Evolutionary conservation across 2,113 vertebrate genomes (phyloP).

Genomic region (Raja brachyura): DNA sequence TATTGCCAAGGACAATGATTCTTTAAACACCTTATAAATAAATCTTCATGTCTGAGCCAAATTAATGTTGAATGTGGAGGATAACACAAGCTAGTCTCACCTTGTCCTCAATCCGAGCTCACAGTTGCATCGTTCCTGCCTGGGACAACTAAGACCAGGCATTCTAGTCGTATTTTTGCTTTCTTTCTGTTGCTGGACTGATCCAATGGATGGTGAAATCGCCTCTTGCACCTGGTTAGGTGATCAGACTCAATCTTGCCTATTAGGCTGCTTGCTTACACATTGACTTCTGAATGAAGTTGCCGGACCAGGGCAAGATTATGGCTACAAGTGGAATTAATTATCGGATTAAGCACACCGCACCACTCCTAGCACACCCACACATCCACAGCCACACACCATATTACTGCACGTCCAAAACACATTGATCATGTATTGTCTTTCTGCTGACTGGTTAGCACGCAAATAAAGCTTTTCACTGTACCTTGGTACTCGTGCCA

Average conservation of each 20-base stretch:
- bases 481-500: too few relatives aligned
- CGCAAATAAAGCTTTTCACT: too few relatives aligned
- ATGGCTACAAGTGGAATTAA: background rate
- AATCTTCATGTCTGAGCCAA: background rate
- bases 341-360: background rate
- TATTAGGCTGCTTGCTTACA: background rate
- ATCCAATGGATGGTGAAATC: background rate
- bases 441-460: too few relatives aligned
- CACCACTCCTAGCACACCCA: too few relatives aligned
- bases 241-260: background rate
- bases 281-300: background rate
- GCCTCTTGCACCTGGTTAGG: background rate
- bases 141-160: background rate
- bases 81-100: background rate
- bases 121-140: background rate
- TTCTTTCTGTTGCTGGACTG: background rate
- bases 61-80: background rate
- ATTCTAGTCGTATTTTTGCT: background rate
- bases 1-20: background rate
- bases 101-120: background rate
- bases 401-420: too few relatives aligned
- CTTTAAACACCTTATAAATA: background rate
- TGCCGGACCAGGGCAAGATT: background rate
- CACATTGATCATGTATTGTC: too few relatives aligned
- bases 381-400: too few relatives aligned